Evolutionary conservation across 2,113 vertebrate species (phyloP).

Genomic region (Orcinus orca): DNA sequence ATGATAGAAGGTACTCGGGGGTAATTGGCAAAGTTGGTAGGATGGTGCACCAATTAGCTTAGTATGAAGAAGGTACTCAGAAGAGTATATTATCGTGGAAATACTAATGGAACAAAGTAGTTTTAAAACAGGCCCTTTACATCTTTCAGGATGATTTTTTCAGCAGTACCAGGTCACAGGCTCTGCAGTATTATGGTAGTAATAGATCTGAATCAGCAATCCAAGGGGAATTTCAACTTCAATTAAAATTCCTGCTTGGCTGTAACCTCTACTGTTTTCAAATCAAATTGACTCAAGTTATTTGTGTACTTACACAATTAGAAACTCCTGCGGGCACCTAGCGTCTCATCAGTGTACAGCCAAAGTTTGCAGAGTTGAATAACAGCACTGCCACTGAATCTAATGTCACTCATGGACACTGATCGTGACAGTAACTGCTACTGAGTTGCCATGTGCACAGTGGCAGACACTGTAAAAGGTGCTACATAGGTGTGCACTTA

Average conservation of each 20-base stretch:
- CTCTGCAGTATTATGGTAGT: background rate
- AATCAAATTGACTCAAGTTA: background rate
- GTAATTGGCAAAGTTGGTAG: background rate
- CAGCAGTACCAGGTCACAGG: background rate
- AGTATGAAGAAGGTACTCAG: background rate
- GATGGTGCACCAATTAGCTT: background rate
- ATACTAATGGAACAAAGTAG: background rate
- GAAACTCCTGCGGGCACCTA: background rate
- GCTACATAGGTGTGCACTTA: background rate
- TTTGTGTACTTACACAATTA: background rate
- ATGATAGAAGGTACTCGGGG: background rate
- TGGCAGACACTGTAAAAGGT: background rate
- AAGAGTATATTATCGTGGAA: background rate
- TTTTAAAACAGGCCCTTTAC: background rate
- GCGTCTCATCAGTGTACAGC: background rate
- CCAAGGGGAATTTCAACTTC: slow-evolving; percentile 29
- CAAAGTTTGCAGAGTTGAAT: background rate
- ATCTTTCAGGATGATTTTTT: background rate
- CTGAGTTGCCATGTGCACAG: background rate
- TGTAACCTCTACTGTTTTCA: background rate
- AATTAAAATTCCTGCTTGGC: slow-evolving; percentile 18
- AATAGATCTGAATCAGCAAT: slow-evolving; percentile 17
- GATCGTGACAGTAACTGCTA: background rate
- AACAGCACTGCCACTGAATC: background rate
- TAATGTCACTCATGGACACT: no score